phyloP scores from a whole-genome alignment of 2,113 vertebrate genomes.

The Chloropsis cyanopogon region DNA sequence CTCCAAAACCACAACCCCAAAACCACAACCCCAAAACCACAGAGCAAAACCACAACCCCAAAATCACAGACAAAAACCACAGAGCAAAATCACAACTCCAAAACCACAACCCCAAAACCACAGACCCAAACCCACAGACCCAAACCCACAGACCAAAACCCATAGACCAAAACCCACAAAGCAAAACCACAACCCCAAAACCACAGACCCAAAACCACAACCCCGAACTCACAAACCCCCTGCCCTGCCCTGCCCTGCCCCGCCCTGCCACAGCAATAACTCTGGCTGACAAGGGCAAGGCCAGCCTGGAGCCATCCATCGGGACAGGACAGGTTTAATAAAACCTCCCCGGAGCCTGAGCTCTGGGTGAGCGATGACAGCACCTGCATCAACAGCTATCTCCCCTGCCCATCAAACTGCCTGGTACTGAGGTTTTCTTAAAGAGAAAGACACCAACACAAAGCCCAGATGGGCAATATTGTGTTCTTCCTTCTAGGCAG shows the following conservation, averaged over 20 bases:
- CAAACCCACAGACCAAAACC: too few relatives aligned
- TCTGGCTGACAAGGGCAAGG: background rate
- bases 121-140: background rate
- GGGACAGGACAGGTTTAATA: background rate
- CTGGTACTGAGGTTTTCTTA: background rate
- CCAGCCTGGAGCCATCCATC: background rate
- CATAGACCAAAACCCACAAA: too few relatives aligned
- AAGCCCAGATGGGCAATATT: background rate
- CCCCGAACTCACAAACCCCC: background rate
- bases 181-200: background rate
- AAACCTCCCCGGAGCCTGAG: background rate
- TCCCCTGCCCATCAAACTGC: background rate
- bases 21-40: background rate
- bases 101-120: background rate
- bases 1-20: background rate
- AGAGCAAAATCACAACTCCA: too few relatives aligned
- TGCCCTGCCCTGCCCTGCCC: background rate
- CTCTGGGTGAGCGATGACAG: background rate
- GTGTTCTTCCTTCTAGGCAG: background rate
- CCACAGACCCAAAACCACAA: background rate
- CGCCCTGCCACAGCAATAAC: too few relatives aligned
- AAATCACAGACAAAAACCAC: background rate
- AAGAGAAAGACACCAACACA: background rate
- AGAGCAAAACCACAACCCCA: background rate
- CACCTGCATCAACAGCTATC: background rate